A percentile compares a stretch with the other conserved stretches of the same genome.
Evolutionary conservation across 37 sponge, comb jelly and placozoan genomes (phyloP).

Genomic region (Tethya wilhelma): DNA sequence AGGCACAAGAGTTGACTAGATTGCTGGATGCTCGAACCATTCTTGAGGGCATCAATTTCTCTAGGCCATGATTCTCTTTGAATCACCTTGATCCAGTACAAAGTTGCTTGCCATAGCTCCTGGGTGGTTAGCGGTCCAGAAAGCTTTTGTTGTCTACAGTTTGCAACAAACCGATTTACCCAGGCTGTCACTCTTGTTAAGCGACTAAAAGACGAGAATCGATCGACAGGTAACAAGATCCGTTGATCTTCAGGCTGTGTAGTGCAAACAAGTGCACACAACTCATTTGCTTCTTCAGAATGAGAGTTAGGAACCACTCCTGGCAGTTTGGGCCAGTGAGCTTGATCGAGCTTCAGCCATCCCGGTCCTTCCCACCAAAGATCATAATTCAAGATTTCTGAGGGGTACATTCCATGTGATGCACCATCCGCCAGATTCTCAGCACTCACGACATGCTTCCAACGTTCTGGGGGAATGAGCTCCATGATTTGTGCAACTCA

Average conservation of each 20-base stretch:
- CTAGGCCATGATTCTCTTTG: background rate
- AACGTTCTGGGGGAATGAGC: conserved; percentile 24
- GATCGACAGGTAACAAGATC: too few species aligned
- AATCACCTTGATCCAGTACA: background rate
- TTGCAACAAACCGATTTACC: conserved; percentile 34
- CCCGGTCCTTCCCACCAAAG: conserved; percentile 52
- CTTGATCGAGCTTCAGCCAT: background rate
- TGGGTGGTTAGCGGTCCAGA: background rate
- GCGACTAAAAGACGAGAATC: too few species aligned
- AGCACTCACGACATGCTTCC: conserved; percentile 8
- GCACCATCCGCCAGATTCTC: conserved; percentile 35
- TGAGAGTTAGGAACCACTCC: background rate
- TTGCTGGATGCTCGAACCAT: background rate
- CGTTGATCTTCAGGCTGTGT: too few species aligned
- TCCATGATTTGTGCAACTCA: conserved; percentile 25
- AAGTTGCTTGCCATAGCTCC: background rate
- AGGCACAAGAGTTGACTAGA: conserved; percentile 5
- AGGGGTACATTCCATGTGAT: conserved; percentile 31
- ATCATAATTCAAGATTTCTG: conserved; percentile 23
- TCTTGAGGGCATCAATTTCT: background rate
- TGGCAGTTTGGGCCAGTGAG: background rate
- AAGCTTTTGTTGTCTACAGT: conserved; percentile 10
- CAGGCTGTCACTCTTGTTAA: conserved; percentile 40
- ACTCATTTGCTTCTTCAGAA: background rate
- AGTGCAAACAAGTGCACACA: too few species aligned